Percentiles rank a stretch among this genome's conserved stretches.
These are phyloP conservation scores for Clarias gariepinus DNA, from an alignment of 2,113 vertebrate genomes.

Conservation along the genomic window DNA sequence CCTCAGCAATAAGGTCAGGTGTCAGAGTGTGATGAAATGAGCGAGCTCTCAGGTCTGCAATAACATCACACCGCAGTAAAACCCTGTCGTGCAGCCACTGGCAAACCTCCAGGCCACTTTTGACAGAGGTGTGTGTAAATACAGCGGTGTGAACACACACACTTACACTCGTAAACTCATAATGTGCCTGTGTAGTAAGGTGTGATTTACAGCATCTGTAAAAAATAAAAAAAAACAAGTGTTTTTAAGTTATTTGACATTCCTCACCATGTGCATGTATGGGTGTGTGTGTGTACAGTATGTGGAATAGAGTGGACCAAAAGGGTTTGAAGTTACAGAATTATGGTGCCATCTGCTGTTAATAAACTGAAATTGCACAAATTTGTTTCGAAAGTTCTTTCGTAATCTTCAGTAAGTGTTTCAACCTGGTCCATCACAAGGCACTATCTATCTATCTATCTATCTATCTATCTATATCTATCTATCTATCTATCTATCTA, in stretches of 20 bases:
- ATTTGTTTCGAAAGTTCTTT: background rate
- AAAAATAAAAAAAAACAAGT: background rate
- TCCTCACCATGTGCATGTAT: background rate
- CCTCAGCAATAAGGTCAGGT: slow-evolving; percentile 28
- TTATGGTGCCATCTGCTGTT: slow-evolving; percentile 25
- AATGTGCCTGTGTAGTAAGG: background rate
- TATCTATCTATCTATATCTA: too few species aligned
- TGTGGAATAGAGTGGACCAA: background rate
- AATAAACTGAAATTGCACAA: background rate
- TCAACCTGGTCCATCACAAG: too few species aligned
- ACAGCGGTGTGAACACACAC: slow-evolving; percentile 6
- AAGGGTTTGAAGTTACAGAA: background rate
- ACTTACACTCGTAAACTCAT: slow-evolving; percentile 1
- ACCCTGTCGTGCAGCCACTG: background rate
- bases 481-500: too few species aligned
- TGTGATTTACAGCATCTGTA: slow-evolving; percentile 9
- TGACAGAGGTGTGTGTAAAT: background rate
- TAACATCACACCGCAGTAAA: slow-evolving; percentile 29
- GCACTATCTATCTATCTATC: too few species aligned
- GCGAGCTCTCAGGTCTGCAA: slow-evolving; percentile 29
- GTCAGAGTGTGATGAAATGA: slow-evolving; percentile 33
- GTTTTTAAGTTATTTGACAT: background rate
- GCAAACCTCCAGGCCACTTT: slow-evolving; percentile 15
- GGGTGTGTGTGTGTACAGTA: background rate
- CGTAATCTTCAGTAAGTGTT: too few species aligned